Evolutionary conservation across 23 tunicate genomes (phyloP), one percentile per base, ranked within the genome.

Genomic region (Clavelina lepadiformis): DNA sequence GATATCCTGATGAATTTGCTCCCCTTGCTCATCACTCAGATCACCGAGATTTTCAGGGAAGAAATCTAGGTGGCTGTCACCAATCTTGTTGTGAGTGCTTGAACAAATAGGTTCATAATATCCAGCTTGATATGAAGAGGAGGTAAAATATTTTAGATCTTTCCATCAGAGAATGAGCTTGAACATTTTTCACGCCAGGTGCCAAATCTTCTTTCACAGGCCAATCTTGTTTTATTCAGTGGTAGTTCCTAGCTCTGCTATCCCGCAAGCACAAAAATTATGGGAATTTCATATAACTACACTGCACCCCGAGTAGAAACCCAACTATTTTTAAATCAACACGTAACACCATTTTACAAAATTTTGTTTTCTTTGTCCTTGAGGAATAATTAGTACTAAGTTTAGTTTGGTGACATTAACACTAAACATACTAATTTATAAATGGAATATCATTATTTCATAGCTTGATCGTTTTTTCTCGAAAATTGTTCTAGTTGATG

Each of bases 61-160:
- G 51, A 18, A 33, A 28, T 63, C 25, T 21, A 63, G 21, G 69
- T 13, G 7, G 24, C 69, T 36, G 25, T 63, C 51, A 35, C 69
- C 69, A 35, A 36, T 51, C 26, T 63, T 35, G 51, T 23, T 37
- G 50, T 36, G 50, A 36, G 69, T 29, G 37, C 38, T 63, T 63
- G n/a, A n/a, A n/a, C n/a, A n/a, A n/a, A 35, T 6, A 53, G 21
- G 6, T 53, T 53, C 24, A 6, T 53, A 6, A 53, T 53, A 35
- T 51, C 69, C 69, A 63, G 23, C 51, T 63, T 63, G 51, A 63
- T 63, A 37, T 63, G 69, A 35, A 63, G 69, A 51, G 69, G 38
- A 8, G 69, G 15, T 36, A 63, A 35, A 63, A 11, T 28, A 63
- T 63, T 63, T 63, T 63, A 13, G 51, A 63, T 63, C 51, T 63